Evolutionary conservation across 2,888 invertebrate species (phyloP), one percentile per base, ranked within the genome.

Genomic region (Spisula solida): DNA sequence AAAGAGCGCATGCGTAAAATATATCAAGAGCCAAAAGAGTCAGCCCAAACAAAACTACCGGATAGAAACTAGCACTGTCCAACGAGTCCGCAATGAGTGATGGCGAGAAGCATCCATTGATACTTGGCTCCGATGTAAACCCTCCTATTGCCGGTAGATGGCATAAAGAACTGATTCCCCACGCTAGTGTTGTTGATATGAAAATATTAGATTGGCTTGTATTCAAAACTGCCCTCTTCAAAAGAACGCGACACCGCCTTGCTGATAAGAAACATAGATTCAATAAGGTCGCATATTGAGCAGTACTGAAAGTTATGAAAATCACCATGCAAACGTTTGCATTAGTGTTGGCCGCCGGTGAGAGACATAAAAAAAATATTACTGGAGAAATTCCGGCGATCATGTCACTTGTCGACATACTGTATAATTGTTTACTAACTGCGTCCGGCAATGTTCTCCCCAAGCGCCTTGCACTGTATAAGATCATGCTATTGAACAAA

Each of bases 91-190:
- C 41, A 6, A 34, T 60, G n/a, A 82, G 31, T 31, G 60, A 41
- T 10, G 82, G 56, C 18, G 82, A 82, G 20, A 82, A 31, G 60
- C 82, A 82, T n/a, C 82, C 82, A 55, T 82, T 82, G 18, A 82
- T 41, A 18, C 4, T n/a, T 18, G 60, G 4, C 1, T 60, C 16
- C 20, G n/a, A n/a, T 29, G 82, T 82, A 41, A 82, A 41, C 20
- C 60, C 34, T 20, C 41, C 34, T n/a, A 82, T 1, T n/a, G 41
- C 1, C 1, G 82, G 60, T 34, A 82, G 34, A 41, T 82, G 60
- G 0, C 10, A 1, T 4, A 34, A 0, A 16, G 60, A 14, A n/a
- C 82, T 82, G 0, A 82, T 8, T 16, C 20, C 12, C 82, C 82
- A 82, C 0, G 82, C 31, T 41, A 82, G 55, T 6, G 82, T 60